Conservation (phyloP, 2,888 invertebrate genomes). For the Zeuzera pyrina region DNA sequence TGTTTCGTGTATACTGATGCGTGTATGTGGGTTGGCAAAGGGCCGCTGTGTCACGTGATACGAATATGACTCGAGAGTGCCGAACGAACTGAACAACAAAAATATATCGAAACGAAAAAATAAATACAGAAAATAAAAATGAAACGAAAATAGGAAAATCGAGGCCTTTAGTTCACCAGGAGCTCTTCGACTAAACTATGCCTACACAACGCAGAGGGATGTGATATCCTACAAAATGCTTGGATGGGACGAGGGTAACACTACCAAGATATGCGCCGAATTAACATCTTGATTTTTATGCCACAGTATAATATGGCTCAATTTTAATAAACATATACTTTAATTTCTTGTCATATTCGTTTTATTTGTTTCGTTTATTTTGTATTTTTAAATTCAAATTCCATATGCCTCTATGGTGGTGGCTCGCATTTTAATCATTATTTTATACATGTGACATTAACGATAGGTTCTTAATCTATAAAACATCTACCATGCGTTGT, state of each 20-base stretch:
- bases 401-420: slow-evolving; percentile 49
- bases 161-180: slow-evolving; percentile 33
- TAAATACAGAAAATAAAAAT: slow-evolving; percentile 29
- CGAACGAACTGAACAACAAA: slow-evolving; percentile 32
- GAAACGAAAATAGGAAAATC: slow-evolving; percentile 29
- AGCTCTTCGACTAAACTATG: slow-evolving; percentile 43
- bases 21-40: slow-evolving; percentile 38
- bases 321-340: slow-evolving; percentile 12
- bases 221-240: slow-evolving; percentile 26
- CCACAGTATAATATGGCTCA: slow-evolving; percentile 22
- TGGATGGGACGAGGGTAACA: slow-evolving; percentile 33
- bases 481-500: slow-evolving; percentile 54
- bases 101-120: slow-evolving; percentile 20
- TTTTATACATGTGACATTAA: slow-evolving; percentile 28
- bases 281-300: slow-evolving; percentile 25
- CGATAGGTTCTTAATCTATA: slow-evolving; percentile 38
- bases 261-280: slow-evolving; percentile 23
- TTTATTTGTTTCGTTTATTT: slow-evolving; percentile 22
- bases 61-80: slow-evolving; percentile 62
- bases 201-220: slow-evolving; percentile 52
- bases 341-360: slow-evolving; percentile 18
- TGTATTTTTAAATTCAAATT: slow-evolving; percentile 32
- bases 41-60: slow-evolving; percentile 59
- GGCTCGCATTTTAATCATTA: slow-evolving; percentile 37
- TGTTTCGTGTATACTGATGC: slow-evolving; percentile 64